Conservation (phyloP, 2,113 vertebrate genomes). For the Sebastes schlegelii region DNA sequence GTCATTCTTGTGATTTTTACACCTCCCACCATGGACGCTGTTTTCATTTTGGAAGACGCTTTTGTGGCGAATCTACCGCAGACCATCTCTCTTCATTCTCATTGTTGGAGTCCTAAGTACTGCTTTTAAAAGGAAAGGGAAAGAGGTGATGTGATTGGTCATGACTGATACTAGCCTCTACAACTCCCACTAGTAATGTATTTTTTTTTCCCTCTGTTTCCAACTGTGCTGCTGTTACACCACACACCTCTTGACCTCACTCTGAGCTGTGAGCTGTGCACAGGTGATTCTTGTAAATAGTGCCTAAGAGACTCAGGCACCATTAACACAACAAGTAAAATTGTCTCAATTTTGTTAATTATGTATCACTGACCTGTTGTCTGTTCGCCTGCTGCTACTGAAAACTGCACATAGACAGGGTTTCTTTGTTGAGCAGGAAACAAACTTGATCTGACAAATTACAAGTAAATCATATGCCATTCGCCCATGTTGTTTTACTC, state of each 20-base stretch:
- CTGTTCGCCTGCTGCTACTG: background rate
- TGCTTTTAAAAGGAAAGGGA: background rate
- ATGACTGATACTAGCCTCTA: slow-evolving; percentile 12
- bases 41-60: background rate
- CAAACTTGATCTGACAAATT: background rate
- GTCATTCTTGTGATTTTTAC: background rate
- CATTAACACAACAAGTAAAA: background rate
- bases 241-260: slow-evolving; percentile 11
- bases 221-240: slow-evolving; percentile 1
- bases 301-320: background rate
- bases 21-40: background rate
- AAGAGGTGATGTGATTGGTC: slow-evolving; percentile 36
- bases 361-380: background rate
- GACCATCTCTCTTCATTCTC: background rate
- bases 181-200: background rate
- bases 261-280: background rate
- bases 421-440: background rate
- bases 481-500: background rate
- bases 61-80: background rate
- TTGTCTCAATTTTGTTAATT: slow-evolving; percentile 6
- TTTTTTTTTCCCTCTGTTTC: background rate
- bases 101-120: background rate
- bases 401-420: background rate
- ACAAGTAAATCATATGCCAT: background rate
- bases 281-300: background rate